Base-by-base conservation (phyloP, 2,888 invertebrate genomes). In the Electrophaes corylata region DNA sequence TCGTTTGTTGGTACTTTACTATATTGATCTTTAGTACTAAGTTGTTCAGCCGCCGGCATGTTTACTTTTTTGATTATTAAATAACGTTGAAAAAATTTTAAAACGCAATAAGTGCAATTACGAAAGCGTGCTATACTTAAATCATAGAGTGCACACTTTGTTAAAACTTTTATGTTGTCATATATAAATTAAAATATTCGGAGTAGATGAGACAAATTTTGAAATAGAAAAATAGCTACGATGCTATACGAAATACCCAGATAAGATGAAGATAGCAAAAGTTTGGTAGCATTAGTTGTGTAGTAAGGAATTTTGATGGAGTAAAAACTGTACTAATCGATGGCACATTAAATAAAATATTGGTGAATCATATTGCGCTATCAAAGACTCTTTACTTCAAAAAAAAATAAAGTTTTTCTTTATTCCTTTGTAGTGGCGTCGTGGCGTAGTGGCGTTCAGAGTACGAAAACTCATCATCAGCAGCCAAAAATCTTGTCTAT, bases 1-100 rank as follows among this genome's bases (percentile, higher is more conserved):
- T 51, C 56, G 5, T 29, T 37, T 40, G 43, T 37, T n/a, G 57
- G 52, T 31, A 65, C 62, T 62, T 58, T 40, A 12, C 4, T 31
- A 26, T 66, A 66, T 37, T 37, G 37, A 16, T 60, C 31, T 1
- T 52, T 29, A 4, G 6, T 52, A 4, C 12, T 1, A 14, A 29
- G 26, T 10, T 23, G 39, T 41, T 39, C 43, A 11, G 29, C 8
- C 3, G 12, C 39, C 6, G 31, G 6, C 51, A 57, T 51, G 4
- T 5, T 46, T 19, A 18, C 43, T 23, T 39, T 16, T 20, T 16
- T 37, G 2, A 37, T 37, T 0, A 16, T 10, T 29, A 29, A 33
- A 20, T n/a, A 19, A 40, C 4, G 5, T 40, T 4, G 11, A 31
- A 11, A n/a, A 40, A n/a, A 10, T 40, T 4, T 11, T 20, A 40